Conservation (phyloP, 2,113 vertebrate genomes). For the Malaclemys terrapin region DNA sequence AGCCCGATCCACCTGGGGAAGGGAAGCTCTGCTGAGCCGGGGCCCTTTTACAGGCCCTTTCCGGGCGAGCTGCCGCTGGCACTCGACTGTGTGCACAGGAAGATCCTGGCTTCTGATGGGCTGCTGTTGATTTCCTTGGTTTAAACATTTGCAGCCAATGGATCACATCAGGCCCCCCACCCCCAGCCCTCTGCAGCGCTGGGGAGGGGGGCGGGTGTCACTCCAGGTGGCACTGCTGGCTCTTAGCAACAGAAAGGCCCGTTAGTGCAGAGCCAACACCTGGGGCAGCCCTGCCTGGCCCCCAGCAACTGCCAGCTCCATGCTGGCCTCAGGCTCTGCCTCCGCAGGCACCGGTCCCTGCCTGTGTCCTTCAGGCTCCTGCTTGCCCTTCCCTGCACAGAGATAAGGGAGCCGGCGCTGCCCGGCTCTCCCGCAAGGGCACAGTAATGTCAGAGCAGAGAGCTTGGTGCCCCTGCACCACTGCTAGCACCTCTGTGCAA, state of each 20-base stretch:
- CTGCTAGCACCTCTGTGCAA: no score
- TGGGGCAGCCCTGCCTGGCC: rapidly evolving
- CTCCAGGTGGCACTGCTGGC: rapidly evolving
- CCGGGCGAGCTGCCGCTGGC: not conserved
- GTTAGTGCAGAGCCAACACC: not conserved
- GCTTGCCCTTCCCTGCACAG: rapidly evolving
- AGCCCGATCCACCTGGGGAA: not conserved
- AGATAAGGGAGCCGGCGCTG: slow-evolving; percentile 24
- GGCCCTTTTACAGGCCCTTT: not conserved
- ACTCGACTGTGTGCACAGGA: not conserved
- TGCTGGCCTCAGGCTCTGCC: not conserved
- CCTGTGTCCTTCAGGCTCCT: not conserved
- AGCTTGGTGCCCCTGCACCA: no score
- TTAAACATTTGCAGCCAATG: not conserved
- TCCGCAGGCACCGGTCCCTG: not conserved
- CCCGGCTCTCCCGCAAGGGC: not conserved
- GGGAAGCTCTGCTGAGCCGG: not conserved
- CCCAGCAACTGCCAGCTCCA: rapidly evolving
- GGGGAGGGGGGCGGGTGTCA: rapidly evolving
- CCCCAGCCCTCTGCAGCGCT: not conserved
- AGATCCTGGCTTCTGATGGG: not conserved
- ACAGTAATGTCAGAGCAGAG: not conserved
- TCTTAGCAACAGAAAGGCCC: not conserved
- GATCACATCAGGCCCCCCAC: not conserved
- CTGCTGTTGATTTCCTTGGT: not conserved